Percentiles rank a stretch among this genome's conserved stretches.
These are phyloP conservation scores for Donacobius atricapilla DNA, from an alignment of 2,113 vertebrate species.

Conservation along the genomic window DNA sequence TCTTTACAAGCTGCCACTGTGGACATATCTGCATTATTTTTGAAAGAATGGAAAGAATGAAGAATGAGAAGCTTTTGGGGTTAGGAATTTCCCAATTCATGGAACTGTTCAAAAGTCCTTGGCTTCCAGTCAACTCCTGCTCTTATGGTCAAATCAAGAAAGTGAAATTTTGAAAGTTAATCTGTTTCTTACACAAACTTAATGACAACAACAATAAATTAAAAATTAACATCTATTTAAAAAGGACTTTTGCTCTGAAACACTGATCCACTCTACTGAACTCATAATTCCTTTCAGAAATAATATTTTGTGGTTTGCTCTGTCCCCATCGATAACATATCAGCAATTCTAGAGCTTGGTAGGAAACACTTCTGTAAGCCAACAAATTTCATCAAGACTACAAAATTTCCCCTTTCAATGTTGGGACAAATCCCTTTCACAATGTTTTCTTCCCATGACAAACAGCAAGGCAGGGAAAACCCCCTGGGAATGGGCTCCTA, in stretches of 20 bases:
- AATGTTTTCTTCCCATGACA: background rate
- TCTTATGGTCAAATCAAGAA: background rate
- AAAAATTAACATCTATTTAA: background rate
- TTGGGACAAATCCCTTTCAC: background rate
- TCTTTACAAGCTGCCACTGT: background rate
- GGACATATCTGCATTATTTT: background rate
- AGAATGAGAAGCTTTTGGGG: background rate
- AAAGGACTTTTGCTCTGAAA: background rate
- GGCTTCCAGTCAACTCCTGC: background rate
- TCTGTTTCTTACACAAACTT: background rate
- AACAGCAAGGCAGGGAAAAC: background rate
- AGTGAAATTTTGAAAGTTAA: background rate
- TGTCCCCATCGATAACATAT: background rate
- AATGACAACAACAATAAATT: background rate
- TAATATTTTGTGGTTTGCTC: background rate
- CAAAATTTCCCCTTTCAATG: background rate
- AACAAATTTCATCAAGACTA: background rate
- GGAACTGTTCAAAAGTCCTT: background rate
- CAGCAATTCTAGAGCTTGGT: background rate
- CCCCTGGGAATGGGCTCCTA: accelerated
- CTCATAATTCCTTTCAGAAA: background rate
- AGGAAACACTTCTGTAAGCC: background rate
- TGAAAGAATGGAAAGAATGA: background rate
- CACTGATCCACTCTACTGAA: accelerated
- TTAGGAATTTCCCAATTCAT: background rate